These are phyloP conservation scores for Paguma larvata DNA, from an alignment of 2,797 vertebrate genomes.

Conservation along the genomic window DNA sequence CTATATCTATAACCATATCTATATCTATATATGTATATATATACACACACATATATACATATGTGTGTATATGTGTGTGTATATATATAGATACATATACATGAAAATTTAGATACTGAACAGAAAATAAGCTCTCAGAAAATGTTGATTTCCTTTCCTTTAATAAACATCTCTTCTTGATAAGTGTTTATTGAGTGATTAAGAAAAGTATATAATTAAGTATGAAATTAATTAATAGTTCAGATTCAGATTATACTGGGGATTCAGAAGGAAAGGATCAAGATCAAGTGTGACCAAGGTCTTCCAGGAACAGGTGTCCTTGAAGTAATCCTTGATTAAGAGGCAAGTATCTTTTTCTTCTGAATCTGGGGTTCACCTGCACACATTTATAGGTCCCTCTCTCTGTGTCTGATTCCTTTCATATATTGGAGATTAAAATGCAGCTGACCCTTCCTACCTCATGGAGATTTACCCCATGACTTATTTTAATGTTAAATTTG, in stretches of 20 bases:
- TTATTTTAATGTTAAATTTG: constrained; percentile 40
- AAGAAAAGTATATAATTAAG: background rate
- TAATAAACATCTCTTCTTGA: background rate
- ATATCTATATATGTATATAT: too few species aligned
- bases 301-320: background rate
- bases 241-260: background rate
- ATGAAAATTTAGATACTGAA: background rate
- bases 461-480: background rate
- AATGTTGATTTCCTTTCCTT: background rate
- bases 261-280: background rate
- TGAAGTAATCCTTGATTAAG: background rate
- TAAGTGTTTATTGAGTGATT: background rate
- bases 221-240: background rate
- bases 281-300: background rate
- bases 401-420: background rate
- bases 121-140: background rate
- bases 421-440: background rate
- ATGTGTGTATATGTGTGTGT: background rate
- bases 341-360: background rate
- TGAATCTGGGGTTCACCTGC: background rate
- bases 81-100: background rate
- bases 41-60: too few species aligned
- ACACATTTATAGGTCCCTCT: background rate
- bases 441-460: background rate
- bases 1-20: too few species aligned